Evolutionary conservation across 2,888 invertebrate genomes (phyloP).

Genomic region (Drosophila peninsularis): DNA sequence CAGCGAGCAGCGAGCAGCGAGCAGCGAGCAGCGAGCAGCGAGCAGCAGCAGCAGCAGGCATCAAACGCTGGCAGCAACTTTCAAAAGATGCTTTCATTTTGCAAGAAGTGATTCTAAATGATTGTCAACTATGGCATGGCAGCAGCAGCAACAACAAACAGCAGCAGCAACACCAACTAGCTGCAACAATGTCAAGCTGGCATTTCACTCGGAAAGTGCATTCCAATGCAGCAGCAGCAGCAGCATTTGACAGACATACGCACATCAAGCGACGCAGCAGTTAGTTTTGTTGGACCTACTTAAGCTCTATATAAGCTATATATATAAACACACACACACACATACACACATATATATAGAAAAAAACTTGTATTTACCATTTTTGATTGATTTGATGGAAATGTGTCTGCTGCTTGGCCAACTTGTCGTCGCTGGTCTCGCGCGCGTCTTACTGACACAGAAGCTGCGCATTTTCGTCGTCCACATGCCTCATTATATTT

Average conservation of each 20-base stretch:
- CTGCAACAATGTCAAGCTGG: constrained; percentile 71
- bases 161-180: constrained; percentile 35
- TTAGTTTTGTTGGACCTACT: constrained; percentile 80
- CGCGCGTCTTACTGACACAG: constrained; percentile 62
- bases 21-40: constrained; percentile 1
- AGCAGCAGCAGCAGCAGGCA: constrained; percentile 45
- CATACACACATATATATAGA: constrained; percentile 1
- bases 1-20: constrained; percentile 20
- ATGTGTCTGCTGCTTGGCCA: constrained; percentile 69
- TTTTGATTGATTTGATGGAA: constrained; percentile 83
- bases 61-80: constrained; percentile 67
- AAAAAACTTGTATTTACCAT: constrained; percentile 80
- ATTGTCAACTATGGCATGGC: constrained; percentile 79
- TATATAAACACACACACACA: not conserved
- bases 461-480: constrained; percentile 31
- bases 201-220: constrained; percentile 78
- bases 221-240: constrained; percentile 60
- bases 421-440: constrained; percentile 31
- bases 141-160: constrained; percentile 36
- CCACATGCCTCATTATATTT: constrained; percentile 76
- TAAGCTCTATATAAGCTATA: constrained; percentile 65
- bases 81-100: constrained; percentile 80
- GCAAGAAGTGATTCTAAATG: constrained; percentile 80
- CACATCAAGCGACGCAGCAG: constrained; percentile 57
- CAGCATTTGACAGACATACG: constrained; percentile 32